These are phyloP conservation scores for Vanessa cardui DNA, from an alignment of 2,888 invertebrate species.

Conservation along the genomic window DNA sequence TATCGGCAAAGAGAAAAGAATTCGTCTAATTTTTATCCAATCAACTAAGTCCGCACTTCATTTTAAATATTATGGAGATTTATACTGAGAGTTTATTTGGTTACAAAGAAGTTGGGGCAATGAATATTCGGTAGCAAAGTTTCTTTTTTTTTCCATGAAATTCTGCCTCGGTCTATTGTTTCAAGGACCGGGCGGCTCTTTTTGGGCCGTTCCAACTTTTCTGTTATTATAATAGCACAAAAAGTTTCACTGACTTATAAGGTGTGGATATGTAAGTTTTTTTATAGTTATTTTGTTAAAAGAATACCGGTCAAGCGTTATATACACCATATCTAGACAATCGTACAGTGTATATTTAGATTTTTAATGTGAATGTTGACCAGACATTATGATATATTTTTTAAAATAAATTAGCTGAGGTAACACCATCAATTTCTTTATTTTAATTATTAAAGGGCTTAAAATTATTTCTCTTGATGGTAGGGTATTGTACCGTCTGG, in stretches of 20 bases:
- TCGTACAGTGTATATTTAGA: too few species aligned
- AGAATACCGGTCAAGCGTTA: neutral
- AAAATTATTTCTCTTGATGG: too few species aligned
- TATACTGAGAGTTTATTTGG: constrained; percentile 39
- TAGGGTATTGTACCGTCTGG: too few species aligned
- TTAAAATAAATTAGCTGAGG: too few species aligned
- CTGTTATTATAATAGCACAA: constrained; percentile 34
- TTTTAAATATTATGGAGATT: constrained; percentile 36
- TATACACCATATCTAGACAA: neutral
- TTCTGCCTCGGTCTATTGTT: constrained; percentile 31
- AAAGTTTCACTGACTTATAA: constrained; percentile 21
- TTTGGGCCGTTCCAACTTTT: constrained; percentile 26
- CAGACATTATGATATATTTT: too few species aligned
- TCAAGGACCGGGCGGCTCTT: constrained; percentile 28
- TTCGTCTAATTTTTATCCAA: constrained; percentile 35
- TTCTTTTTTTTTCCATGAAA: constrained; percentile 28
- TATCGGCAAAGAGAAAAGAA: constrained; percentile 17
- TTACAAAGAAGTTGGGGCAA: constrained; percentile 38
- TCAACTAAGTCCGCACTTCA: constrained; percentile 32
- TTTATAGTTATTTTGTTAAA: constrained; percentile 1
- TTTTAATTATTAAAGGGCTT: too few species aligned
- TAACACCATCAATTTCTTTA: too few species aligned
- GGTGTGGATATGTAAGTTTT: neutral
- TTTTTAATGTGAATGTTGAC: too few species aligned
- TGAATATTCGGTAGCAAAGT: constrained; percentile 35